A percentile compares a stretch with the other conserved stretches of the same genome.
phyloP scores from a whole-genome alignment of 1,140 invertebrate genomes.

The Mercenaria mercenaria region DNA sequence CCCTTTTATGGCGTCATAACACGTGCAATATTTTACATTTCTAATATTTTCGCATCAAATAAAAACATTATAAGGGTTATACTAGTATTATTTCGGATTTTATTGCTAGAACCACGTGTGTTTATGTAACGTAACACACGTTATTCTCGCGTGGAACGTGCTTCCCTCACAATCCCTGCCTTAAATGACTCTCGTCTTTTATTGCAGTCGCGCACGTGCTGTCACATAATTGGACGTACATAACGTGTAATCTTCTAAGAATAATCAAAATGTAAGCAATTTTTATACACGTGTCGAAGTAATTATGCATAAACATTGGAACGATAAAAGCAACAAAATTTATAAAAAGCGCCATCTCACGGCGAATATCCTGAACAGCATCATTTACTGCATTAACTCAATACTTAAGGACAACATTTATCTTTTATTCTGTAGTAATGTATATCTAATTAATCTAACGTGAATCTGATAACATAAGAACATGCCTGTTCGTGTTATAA shows the following conservation, averaged over 20 bases:
- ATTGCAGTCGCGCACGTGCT: conserved; percentile 26
- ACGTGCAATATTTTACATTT: conserved; percentile 23
- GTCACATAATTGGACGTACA: conserved; percentile 45
- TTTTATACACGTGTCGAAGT: conserved; percentile 38
- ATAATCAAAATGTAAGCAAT: conserved; percentile 57
- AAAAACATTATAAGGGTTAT: conserved; percentile 25
- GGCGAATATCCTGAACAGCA: neutral
- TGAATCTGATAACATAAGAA: neutral
- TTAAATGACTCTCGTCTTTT: conserved; percentile 28
- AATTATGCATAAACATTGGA: conserved; percentile 26
- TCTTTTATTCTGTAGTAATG: conserved; percentile 1
- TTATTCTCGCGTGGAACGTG: conserved; percentile 14
- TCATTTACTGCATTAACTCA: neutral
- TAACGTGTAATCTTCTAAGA: conserved; percentile 44
- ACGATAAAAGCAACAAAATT: conserved; percentile 7
- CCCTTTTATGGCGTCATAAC: neutral
- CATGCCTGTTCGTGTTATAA: neutral
- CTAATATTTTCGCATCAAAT: conserved; percentile 27
- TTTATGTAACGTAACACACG: conserved; percentile 31
- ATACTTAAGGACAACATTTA: neutral
- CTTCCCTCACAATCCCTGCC: neutral
- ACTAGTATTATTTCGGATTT: conserved; percentile 2
- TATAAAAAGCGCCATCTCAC: neutral
- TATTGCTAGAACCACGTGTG: conserved; percentile 13
- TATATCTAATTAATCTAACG: conserved; percentile 15